Evolutionary conservation across 2,113 vertebrate genomes (phyloP), one percentile per base, ranked within the genome.

Genomic region (Hemiprocne comata): DNA sequence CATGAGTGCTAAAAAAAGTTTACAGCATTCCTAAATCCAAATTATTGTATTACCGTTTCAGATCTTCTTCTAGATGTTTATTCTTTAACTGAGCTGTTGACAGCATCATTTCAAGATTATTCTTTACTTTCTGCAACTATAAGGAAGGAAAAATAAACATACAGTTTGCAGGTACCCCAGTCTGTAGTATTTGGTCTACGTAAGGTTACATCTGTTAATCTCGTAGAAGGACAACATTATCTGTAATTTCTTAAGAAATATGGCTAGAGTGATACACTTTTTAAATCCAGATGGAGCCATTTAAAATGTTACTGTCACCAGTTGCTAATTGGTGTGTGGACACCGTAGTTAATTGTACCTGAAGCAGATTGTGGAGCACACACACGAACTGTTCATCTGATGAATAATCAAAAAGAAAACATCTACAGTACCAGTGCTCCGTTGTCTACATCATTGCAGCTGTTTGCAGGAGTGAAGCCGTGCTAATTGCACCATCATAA

Each of bases 71-170:
- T 89, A 98, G 67, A n/a, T 92, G 65, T 86, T 95, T 81, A 89
- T 97, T 98, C 91, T 97, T 97, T 78, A 33, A 80, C 15, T 51
- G 54, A 93, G 97, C 11, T 92, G 57, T 15, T 77, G 74, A 92
- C 48, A 98, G 87, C 25, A 97, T 2, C 73, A 83, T 91, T 97
- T 98, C 95, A 94, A 98, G 97, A 46, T 96, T 93, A 60, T 62
- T 76, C 58, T 90, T 89, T 80, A 97, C 54, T 77, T 96, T 97
- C 95, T 96, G 70, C 89, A 98, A 97, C 98, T 98, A 87, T 13
- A 97, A 97, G 71, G 95, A 90, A 93, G 10, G 21, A 85, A 28
- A 67, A 26, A 33, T 26, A 78, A 94, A 92, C 67, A 38, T 90
- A 85, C 2, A 66, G 8, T 74, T 69, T 94, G 19, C 31, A 91